These are phyloP conservation scores for Petrolisthes cinctipes DNA, from an alignment of 2,888 invertebrate species.

Conservation along the genomic window DNA sequence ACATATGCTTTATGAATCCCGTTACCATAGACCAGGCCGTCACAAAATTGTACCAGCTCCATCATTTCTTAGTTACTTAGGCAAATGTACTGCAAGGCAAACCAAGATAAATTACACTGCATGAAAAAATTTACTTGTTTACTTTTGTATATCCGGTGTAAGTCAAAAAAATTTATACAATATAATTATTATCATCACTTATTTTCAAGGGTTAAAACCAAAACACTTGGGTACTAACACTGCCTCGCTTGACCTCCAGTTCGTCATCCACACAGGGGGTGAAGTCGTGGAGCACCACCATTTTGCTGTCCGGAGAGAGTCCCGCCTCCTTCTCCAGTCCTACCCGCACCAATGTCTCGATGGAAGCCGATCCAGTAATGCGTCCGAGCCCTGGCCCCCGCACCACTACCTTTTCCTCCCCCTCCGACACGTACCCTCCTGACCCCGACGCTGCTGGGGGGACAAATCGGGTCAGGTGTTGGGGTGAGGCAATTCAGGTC, in stretches of 20 bases:
- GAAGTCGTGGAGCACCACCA: slow-evolving; percentile 94
- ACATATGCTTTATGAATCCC: no score
- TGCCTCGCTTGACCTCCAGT: slow-evolving; percentile 88
- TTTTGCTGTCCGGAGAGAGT: slow-evolving; percentile 91
- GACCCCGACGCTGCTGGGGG: slow-evolving; percentile 51
- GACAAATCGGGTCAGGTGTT: neutral
- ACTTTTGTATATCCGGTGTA: no score
- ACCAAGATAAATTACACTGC: no score
- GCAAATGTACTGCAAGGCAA: no score
- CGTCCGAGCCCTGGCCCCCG: slow-evolving; percentile 87
- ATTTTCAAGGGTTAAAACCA: neutral
- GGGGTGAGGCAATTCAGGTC: neutral
- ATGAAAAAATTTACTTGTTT: no score
- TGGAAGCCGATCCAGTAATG: slow-evolving; percentile 94
- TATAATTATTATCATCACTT: no score
- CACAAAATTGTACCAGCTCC: no score
- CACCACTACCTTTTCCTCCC: slow-evolving; percentile 63
- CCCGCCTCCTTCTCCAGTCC: slow-evolving; percentile 86
- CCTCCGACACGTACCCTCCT: slow-evolving; percentile 65
- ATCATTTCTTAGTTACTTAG: no score
- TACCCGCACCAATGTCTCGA: slow-evolving; percentile 88
- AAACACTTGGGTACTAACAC: slow-evolving; percentile 71
- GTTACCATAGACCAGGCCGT: no score
- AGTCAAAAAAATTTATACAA: no score
- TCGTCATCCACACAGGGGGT: slow-evolving; percentile 96